A percentile compares a stretch with the other conserved stretches of the same genome.
phyloP scores from a whole-genome alignment of 2,113 vertebrate species.

The Dendropsophus ebraccatus region DNA sequence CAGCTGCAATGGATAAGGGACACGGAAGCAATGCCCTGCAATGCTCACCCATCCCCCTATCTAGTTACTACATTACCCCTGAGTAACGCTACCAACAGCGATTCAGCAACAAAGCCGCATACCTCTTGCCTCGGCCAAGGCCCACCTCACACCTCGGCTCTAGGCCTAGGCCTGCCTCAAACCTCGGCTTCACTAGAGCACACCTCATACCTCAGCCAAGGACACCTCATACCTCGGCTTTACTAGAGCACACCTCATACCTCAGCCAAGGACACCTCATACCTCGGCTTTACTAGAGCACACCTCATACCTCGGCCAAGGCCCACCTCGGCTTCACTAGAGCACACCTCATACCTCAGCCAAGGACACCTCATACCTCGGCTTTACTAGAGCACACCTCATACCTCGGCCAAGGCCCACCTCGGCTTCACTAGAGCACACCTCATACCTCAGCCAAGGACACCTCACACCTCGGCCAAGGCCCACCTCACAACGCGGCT shows the following conservation, averaged over 20 bases:
- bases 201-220: too few species aligned
- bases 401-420: too few species aligned
- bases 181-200: not conserved
- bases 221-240: not conserved
- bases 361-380: too few species aligned
- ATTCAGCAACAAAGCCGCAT: not conserved
- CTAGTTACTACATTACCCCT: not conserved
- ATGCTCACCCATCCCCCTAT: not conserved
- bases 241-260: not conserved
- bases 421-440: too few species aligned
- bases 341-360: too few species aligned
- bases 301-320: not conserved
- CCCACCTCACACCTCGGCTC: too few species aligned
- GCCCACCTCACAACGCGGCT: too few species aligned
- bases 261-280: not conserved
- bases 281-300: not conserved
- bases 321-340: not conserved
- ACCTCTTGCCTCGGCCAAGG: not conserved
- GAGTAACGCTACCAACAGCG: not conserved
- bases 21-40: conserved; percentile 12
- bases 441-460: too few species aligned
- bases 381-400: too few species aligned
- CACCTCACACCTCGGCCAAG: too few species aligned
- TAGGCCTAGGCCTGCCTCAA: too few species aligned
- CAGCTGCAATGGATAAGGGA: conserved; percentile 19